Conservation (phyloP, 2,797 vertebrate genomes). For the Neosilurus mollespiculum region DNA sequence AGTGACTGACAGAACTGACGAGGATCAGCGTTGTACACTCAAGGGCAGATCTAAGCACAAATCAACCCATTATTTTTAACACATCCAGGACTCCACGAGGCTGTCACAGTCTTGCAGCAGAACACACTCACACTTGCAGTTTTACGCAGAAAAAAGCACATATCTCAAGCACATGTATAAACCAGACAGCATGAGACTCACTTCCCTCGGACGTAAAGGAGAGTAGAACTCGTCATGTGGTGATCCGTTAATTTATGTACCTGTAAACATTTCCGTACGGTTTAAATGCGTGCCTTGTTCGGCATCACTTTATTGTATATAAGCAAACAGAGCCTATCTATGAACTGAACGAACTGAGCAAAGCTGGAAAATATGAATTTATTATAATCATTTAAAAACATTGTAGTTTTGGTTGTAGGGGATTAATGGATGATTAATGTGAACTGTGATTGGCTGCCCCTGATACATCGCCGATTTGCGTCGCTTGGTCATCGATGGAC, state of each 20-base stretch:
- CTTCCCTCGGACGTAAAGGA: conserved; percentile 44
- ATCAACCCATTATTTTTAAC: background rate
- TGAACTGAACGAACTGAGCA: conserved; percentile 78
- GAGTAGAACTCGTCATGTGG: conserved; percentile 58
- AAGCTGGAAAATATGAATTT: conserved; percentile 50
- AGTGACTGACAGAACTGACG: background rate
- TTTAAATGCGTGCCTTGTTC: conserved; percentile 92
- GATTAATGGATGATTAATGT: conserved; percentile 34
- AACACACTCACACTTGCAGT: background rate
- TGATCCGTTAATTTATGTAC: conserved; percentile 73
- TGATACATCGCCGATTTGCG: background rate
- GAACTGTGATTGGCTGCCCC: conserved; percentile 36
- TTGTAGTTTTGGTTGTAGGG: conserved; percentile 47
- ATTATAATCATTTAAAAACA: conserved; percentile 52
- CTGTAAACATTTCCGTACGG: conserved; percentile 65
- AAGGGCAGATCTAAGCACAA: conserved; percentile 16
- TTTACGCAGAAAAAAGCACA: conserved; percentile 31
- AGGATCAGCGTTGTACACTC: background rate
- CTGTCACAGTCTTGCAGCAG: conserved; percentile 29
- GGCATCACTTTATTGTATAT: conserved; percentile 86
- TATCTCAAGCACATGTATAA: conserved; percentile 27
- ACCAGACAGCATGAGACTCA: conserved; percentile 24
- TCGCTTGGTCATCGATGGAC: background rate
- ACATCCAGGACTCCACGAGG: conserved; percentile 6
- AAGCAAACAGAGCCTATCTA: conserved; percentile 62